A percentile compares a stretch with the other conserved stretches of the same genome.
Conservation (phyloP, 2,888 invertebrate species). For the Hemicrepidius hirtus region DNA sequence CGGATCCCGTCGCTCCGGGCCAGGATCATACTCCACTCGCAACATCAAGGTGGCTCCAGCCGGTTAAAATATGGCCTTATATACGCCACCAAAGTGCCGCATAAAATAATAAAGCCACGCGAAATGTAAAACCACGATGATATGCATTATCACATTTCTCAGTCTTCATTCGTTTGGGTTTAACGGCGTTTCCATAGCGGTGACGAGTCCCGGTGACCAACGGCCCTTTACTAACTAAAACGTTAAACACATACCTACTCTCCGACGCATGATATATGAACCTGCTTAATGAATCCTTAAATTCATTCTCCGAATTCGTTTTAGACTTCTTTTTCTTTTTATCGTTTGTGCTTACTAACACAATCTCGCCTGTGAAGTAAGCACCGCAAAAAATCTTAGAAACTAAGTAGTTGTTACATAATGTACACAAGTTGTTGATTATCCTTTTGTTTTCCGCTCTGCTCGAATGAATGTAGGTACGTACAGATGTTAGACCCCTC, state of each 20-base stretch:
- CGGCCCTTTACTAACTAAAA: constrained; percentile 23
- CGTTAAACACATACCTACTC: constrained; percentile 1
- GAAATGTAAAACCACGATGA: constrained; percentile 56
- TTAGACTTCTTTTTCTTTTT: constrained; percentile 15
- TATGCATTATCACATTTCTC: constrained; percentile 53
- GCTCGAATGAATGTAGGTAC: neutral
- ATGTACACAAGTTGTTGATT: constrained; percentile 19
- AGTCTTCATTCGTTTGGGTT: constrained; percentile 46
- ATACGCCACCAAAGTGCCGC: constrained; percentile 63
- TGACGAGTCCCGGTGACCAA: constrained; percentile 38
- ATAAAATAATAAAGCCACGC: constrained; percentile 65
- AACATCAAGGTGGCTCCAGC: constrained; percentile 64
- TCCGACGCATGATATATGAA: constrained; percentile 29
- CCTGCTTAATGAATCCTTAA: constrained; percentile 37
- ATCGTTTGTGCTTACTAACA: neutral
- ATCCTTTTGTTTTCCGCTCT: constrained; percentile 9
- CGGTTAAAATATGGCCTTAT: constrained; percentile 66
- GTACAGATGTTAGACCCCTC: neutral
- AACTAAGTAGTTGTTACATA: constrained; percentile 9
- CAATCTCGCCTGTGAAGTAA: constrained; percentile 14
- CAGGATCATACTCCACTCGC: constrained; percentile 62
- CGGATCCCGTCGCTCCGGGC: constrained; percentile 60
- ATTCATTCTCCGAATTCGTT: constrained; percentile 34
- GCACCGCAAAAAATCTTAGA: constrained; percentile 21
- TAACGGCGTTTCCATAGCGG: constrained; percentile 36